Base-by-base conservation (phyloP, 2,888 invertebrate genomes). In the Odontocerum albicorne region DNA sequence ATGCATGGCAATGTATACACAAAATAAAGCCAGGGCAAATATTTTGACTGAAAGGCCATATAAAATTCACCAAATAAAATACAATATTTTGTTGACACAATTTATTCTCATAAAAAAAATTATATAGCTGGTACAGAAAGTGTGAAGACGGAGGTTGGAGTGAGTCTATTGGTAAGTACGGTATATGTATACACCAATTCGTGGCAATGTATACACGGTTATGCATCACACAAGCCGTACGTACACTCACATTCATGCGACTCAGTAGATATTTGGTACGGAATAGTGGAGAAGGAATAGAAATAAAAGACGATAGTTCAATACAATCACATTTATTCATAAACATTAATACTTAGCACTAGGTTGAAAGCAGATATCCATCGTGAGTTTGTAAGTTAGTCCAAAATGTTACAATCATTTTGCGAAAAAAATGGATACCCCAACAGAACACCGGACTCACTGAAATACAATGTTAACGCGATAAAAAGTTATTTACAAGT, bases 321-420 rank as follows among this genome's bases (percentile, higher is more conserved):
- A 42, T 59, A 61, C 60, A 61, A 60, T 61, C 60, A 61, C 60
- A 61, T 61, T 61, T 61, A 61, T 60, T 60, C 53, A 62, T 55
- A 60, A 57, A 58, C 62, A 62, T 51, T 60, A 59, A 57, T 51
- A 57, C 58, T 61, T 61, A 61, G 19, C 44, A 44, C 49, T 49
- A 53, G 50, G 32, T 43, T 57, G 42, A 45, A 60, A 60, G 60
- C 60, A 49, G 55, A 56, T 60, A 55, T 51, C 43, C 35, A 54
- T 47, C 35, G 54, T 55, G 45, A 52, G 43, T 45, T 49, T 32
- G 36, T 44, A 53, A 20, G 17, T 43, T 43, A 27, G 17, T 40
- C 31, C 31, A 40, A 40, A 49, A 20, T 32, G 32, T 40, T 31
- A 32, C 20, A 32, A 16, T 8, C 17, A 22, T 19, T 39, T 40